A percentile compares a stretch with the other conserved stretches of the same genome.
Conservation (phyloP, 2,888 invertebrate species). For the Parnassius apollo region DNA sequence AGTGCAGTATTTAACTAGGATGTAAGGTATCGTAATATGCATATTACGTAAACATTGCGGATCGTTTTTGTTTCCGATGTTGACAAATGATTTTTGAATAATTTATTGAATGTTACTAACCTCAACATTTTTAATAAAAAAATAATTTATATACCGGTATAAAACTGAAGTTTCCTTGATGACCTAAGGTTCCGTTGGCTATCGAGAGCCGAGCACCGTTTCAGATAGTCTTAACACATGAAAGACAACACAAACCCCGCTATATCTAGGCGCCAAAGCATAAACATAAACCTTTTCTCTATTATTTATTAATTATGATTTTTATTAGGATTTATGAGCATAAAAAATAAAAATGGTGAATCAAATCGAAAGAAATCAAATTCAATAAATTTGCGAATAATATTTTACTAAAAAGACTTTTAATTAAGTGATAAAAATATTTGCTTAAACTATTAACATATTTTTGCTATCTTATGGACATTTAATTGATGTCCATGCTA, state of each 20-base stretch:
- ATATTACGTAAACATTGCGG: slow-evolving; percentile 73
- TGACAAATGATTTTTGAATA: slow-evolving; percentile 75
- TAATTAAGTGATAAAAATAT: too few relatives aligned
- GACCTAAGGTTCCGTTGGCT: slow-evolving; percentile 28
- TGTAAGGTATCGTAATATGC: slow-evolving; percentile 80
- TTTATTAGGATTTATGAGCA: too few relatives aligned
- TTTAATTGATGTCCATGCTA: too few relatives aligned
- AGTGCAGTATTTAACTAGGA: slow-evolving; percentile 78
- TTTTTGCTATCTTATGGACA: too few relatives aligned
- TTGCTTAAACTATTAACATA: too few relatives aligned
- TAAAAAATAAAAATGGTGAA: too few relatives aligned
- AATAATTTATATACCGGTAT: slow-evolving; percentile 78
- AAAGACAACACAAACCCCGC: slow-evolving; percentile 19
- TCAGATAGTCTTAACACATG: slow-evolving; percentile 34
- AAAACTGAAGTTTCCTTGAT: slow-evolving; percentile 52
- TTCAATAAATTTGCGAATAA: too few relatives aligned
- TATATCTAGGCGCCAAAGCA: slow-evolving; percentile 14
- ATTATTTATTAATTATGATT: neutral
- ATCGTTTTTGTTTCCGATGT: slow-evolving; percentile 57
- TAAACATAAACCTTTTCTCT: slow-evolving; percentile 9
- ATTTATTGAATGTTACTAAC: slow-evolving; percentile 75
- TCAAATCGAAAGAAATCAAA: too few relatives aligned
- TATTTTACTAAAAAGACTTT: too few relatives aligned
- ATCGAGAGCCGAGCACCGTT: slow-evolving; percentile 38
- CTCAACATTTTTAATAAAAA: slow-evolving; percentile 72